Percentiles rank a stretch among this genome's conserved stretches.
phyloP scores from a whole-genome alignment of 2,797 vertebrate species.

The Clarias platycephalus region DNA sequence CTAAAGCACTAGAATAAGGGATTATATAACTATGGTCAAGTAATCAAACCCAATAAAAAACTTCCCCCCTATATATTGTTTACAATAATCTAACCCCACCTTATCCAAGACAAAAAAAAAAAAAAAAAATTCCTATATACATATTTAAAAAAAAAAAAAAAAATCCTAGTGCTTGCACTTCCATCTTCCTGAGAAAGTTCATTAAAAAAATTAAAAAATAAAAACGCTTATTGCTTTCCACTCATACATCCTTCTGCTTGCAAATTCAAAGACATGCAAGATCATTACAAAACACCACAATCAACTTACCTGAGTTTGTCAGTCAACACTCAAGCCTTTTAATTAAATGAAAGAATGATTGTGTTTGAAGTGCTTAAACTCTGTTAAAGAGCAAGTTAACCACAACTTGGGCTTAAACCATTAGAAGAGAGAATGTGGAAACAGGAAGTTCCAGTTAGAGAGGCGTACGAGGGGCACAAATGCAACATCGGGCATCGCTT shows the following conservation, averaged over 20 bases:
- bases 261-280: constrained; percentile 22
- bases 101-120: background rate
- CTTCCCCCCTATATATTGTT: too few species aligned
- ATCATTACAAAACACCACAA: constrained; percentile 23
- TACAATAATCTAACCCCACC: background rate
- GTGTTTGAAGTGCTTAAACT: constrained; percentile 1
- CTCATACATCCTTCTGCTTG: background rate
- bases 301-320: constrained; percentile 40
- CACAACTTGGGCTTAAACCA: constrained; percentile 9
- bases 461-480: background rate
- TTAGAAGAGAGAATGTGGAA: background rate
- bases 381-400: background rate
- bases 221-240: background rate
- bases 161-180: background rate
- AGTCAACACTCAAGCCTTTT: constrained; percentile 1
- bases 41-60: background rate
- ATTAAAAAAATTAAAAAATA: too few species aligned
- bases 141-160: background rate
- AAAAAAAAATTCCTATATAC: too few species aligned
- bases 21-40: background rate
- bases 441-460: background rate
- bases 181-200: background rate
- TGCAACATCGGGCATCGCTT: background rate
- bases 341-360: background rate
- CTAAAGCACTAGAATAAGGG: background rate